Conservation (phyloP, 2,797 vertebrate genomes). For the Eleutherodactylus coqui region DNA sequence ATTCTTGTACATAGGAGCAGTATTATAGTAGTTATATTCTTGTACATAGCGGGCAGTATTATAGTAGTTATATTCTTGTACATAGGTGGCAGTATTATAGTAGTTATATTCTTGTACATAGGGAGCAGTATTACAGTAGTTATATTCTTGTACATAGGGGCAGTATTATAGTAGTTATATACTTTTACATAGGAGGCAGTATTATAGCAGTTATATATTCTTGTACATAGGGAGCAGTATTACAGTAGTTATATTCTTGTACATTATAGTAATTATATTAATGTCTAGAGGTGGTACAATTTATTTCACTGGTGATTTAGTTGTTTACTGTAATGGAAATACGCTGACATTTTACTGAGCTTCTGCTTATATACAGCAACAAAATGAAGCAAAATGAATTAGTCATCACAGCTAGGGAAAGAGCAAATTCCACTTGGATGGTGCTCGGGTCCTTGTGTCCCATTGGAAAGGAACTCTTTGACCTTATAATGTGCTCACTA, state of each 20-base stretch:
- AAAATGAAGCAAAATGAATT: not conserved
- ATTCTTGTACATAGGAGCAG: not conserved
- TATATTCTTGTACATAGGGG: slow-evolving; percentile 2
- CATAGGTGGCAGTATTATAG: slow-evolving; percentile 3
- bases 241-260: slow-evolving; percentile 8
- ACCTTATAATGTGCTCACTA: slow-evolving; percentile 21
- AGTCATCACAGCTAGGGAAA: not conserved
- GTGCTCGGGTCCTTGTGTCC: not conserved
- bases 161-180: not conserved
- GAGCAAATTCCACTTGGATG: slow-evolving; percentile 49
- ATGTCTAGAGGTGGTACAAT: not conserved
- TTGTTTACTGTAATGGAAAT: too few species aligned
- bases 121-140: slow-evolving; percentile 8
- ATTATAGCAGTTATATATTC: slow-evolving; percentile 2
- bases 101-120: slow-evolving; percentile 1
- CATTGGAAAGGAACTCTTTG: not conserved
- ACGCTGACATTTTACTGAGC: too few species aligned
- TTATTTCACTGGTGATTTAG: too few species aligned
- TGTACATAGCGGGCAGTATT: not conserved
- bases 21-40: not conserved
- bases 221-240: slow-evolving; percentile 5
- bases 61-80: slow-evolving; percentile 6
- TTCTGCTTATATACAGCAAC: too few species aligned
- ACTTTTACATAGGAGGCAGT: not conserved
- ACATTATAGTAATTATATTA: not conserved